phyloP scores from a whole-genome alignment of 2,888 invertebrate species.

The Drosophila mimica region DNA sequence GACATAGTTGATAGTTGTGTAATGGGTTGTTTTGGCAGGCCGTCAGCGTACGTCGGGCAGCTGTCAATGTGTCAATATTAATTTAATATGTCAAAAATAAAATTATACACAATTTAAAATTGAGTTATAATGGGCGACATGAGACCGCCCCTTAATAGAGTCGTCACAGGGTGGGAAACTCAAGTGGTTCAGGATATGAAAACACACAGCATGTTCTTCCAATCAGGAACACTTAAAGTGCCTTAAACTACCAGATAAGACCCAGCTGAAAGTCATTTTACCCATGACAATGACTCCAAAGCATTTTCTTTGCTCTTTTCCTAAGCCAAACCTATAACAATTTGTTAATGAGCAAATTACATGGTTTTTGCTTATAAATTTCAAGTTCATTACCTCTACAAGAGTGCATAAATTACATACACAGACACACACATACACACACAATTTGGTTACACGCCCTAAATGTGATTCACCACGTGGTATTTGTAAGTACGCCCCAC shows the following conservation, averaged over 20 bases:
- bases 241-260: conserved; percentile 30
- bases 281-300: conserved; percentile 28
- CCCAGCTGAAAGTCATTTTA: background rate
- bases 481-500: conserved; percentile 29
- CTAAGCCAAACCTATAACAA: conserved; percentile 46
- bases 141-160: conserved; percentile 27
- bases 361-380: conserved; percentile 61
- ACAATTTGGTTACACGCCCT: conserved; percentile 57
- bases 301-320: background rate
- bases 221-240: conserved; percentile 22
- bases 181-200: conserved; percentile 42
- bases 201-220: background rate
- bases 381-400: conserved; percentile 53
- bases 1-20: conserved; percentile 49
- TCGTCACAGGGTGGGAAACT: conserved; percentile 39
- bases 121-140: conserved; percentile 62
- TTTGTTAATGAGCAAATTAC: conserved; percentile 75
- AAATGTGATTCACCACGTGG: conserved; percentile 50
- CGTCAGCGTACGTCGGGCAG: conserved; percentile 53
- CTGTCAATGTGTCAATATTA: conserved; percentile 81
- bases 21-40: conserved; percentile 63
- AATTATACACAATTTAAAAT: conserved; percentile 73
- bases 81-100: conserved; percentile 76
- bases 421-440: background rate
- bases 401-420: conserved; percentile 42